Evolutionary conservation across 2,797 vertebrate species (phyloP).

Genomic region (Naso thynnoides): DNA sequence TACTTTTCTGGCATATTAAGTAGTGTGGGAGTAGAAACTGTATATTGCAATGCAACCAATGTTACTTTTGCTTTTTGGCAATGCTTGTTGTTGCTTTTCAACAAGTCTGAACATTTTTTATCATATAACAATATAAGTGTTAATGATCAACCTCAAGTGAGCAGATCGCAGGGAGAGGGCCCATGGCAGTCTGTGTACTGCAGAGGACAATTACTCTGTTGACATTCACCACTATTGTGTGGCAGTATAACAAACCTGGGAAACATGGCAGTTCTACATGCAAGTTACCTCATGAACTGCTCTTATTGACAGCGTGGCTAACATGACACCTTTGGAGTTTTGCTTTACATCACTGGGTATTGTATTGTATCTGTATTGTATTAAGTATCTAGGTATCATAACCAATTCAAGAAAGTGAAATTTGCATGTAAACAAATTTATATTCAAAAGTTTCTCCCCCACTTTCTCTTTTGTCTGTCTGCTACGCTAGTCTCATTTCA

Average conservation of each 20-base stretch:
- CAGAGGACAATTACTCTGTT: neutral
- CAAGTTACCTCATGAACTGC: neutral
- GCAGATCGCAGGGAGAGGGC: neutral
- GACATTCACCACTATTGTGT: too few species aligned
- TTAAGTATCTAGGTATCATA: neutral
- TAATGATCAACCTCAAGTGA: too few species aligned
- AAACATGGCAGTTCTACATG: neutral
- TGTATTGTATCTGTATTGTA: too few species aligned
- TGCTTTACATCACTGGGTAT: neutral
- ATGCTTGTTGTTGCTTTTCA: too few species aligned
- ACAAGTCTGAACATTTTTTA: too few species aligned
- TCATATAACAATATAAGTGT: too few species aligned
- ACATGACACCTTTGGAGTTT: neutral
- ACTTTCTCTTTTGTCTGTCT: neutral
- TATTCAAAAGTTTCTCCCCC: constrained; percentile 10
- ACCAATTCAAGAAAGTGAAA: neutral
- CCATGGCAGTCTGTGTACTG: neutral
- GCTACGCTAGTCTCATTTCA: neutral
- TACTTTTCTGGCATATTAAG: too few species aligned
- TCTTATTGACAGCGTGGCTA: neutral
- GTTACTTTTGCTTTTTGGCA: too few species aligned
- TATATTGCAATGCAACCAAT: too few species aligned
- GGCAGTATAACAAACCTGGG: neutral
- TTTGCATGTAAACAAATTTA: neutral
- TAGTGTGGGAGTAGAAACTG: too few species aligned